Conservation (phyloP, 1,140 invertebrate genomes). For the Radopholus similis region DNA sequence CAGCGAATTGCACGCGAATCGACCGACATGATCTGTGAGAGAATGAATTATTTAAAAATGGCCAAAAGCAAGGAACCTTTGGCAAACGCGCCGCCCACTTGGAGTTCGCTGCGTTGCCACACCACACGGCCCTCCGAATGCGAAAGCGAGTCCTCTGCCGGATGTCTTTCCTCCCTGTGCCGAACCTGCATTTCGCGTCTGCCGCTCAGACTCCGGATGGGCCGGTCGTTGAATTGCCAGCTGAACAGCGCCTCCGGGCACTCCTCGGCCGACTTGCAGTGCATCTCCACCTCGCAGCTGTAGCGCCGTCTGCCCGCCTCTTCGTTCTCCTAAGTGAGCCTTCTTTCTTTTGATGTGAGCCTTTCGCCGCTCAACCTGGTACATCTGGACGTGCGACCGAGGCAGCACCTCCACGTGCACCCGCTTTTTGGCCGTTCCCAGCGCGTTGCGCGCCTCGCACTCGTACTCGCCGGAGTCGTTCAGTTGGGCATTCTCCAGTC, state of each 20-base stretch:
- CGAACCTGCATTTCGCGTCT: background rate
- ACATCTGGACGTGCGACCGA: conserved; percentile 18
- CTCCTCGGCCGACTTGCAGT: conserved; percentile 6
- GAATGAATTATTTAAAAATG: background rate
- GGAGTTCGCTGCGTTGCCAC: conserved; percentile 1
- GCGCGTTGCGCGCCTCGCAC: conserved; percentile 31
- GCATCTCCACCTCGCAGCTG: conserved; percentile 39
- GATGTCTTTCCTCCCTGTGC: background rate
- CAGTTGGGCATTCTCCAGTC: conserved; percentile 9
- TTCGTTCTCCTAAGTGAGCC: background rate
- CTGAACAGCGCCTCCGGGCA: conserved; percentile 44
- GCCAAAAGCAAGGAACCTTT: background rate
- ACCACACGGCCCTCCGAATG: conserved; percentile 1
- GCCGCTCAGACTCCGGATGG: conserved; percentile 8
- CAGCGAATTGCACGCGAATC: conserved; percentile 41
- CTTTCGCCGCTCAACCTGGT: background rate
- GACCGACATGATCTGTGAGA: conserved; percentile 24
- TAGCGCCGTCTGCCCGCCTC: background rate
- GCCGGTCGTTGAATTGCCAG: conserved; percentile 41
- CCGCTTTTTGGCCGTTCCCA: conserved; percentile 18
- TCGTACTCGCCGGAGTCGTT: conserved; percentile 36
- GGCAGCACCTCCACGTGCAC: conserved; percentile 23
- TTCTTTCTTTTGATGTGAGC: background rate
- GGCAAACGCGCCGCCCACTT: conserved; percentile 2
- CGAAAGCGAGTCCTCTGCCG: background rate